phyloP scores from a whole-genome alignment of 64 coral and sea anemone genomes.

The Stichodactyla mertensii region DNA sequence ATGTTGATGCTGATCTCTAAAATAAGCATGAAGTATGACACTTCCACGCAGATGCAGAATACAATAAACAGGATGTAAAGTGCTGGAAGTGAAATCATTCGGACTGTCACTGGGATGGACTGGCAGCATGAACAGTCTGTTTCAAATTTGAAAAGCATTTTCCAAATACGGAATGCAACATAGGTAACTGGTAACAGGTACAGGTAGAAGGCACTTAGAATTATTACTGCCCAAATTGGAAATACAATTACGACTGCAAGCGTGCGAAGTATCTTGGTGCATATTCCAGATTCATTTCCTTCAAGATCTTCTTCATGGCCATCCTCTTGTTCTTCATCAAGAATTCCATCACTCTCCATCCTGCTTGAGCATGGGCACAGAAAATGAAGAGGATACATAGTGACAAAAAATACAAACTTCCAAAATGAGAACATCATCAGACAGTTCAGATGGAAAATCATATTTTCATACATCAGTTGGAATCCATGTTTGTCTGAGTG shows the following conservation, averaged over 20 bases:
- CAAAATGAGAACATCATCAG: conserved; percentile 67
- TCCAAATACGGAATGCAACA: conserved; percentile 91
- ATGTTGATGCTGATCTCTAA: conserved; percentile 63
- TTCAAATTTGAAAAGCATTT: conserved; percentile 82
- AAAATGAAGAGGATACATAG: conserved; percentile 49
- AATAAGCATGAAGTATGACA: conserved; percentile 63
- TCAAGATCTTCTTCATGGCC: background rate
- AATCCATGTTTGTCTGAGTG: conserved; percentile 73
- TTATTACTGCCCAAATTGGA: conserved; percentile 62
- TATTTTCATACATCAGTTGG: conserved; percentile 94
- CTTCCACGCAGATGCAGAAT: conserved; percentile 88
- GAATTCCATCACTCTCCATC: background rate
- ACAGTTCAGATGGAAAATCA: conserved; percentile 92
- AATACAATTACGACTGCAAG: conserved; percentile 52
- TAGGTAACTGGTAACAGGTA: conserved; percentile 86
- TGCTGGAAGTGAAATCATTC: conserved; percentile 55
- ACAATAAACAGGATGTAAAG: conserved; percentile 83
- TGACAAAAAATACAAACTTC: conserved; percentile 78
- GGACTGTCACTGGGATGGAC: conserved; percentile 43
- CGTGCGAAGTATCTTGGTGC: conserved; percentile 34
- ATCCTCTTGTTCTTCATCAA: conserved; percentile 30
- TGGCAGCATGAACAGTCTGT: conserved; percentile 65
- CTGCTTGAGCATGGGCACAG: conserved; percentile 31
- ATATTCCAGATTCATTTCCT: conserved; percentile 8
- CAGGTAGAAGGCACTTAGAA: conserved; percentile 62